Evolutionary conservation across 2,797 vertebrate genomes (phyloP).

Genomic region (Gymnocypris eckloni): DNA sequence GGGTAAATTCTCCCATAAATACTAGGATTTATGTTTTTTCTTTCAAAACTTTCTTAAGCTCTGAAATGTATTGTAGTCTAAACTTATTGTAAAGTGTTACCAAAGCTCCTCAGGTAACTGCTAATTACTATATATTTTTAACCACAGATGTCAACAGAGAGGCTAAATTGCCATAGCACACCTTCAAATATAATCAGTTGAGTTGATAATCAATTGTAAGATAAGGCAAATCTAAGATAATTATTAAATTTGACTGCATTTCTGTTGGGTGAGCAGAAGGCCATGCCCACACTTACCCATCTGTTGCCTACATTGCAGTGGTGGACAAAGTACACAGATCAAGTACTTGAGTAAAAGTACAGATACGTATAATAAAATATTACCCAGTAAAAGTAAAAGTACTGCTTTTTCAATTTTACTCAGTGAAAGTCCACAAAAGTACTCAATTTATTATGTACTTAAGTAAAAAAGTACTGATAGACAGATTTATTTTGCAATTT

Average conservation of each 20-base stretch:
- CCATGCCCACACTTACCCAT: neutral
- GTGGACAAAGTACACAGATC: too few relatives aligned
- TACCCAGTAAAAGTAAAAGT: too few relatives aligned
- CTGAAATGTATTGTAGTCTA: too few relatives aligned
- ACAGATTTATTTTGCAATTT: too few relatives aligned
- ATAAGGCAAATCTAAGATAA: neutral
- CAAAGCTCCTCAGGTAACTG: neutral
- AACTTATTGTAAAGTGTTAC: too few relatives aligned
- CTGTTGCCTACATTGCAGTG: constrained; percentile 5
- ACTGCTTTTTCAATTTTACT: too few relatives aligned
- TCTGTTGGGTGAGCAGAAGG: neutral
- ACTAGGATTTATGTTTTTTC: neutral
- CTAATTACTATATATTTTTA: neutral
- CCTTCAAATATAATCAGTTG: neutral
- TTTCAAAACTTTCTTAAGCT: neutral
- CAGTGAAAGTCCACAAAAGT: too few relatives aligned
- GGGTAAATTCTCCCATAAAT: too few relatives aligned
- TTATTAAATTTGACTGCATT: neutral
- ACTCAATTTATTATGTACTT: too few relatives aligned
- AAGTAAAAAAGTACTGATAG: too few relatives aligned
- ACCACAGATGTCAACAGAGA: neutral
- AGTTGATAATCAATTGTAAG: neutral
- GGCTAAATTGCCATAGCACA: neutral
- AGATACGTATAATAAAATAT: too few relatives aligned
- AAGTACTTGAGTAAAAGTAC: too few relatives aligned